Evolutionary conservation across 1,140 invertebrate genomes (phyloP), one percentile per base, ranked within the genome.

Genomic region (Drosophila willistoni): DNA sequence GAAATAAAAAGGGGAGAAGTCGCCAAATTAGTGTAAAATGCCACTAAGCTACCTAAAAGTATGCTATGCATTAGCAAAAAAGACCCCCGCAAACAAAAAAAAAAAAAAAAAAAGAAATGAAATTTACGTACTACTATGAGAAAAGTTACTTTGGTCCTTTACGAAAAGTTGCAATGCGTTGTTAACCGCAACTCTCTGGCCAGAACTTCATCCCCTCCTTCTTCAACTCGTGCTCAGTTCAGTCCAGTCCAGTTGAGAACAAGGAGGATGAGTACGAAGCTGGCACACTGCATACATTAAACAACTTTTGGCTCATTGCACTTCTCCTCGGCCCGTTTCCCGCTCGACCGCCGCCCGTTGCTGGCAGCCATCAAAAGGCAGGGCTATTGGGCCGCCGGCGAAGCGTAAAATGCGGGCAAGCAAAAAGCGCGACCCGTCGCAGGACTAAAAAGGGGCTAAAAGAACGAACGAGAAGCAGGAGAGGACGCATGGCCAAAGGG

Each of bases 271-370:
- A 44, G 51, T 41, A 54, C 57, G 47, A 42, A 56, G 68, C 19
- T 39, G 78, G 61, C 64, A 36, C 85, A 83, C 72, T 89, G 87
- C 83, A 90, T 90, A 90, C 87, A 90, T 90, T 90, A 90, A 90
- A 83, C 87, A 90, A 90, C 87, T 90, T 90, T 90, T 87, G 87
- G 87, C 87, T 90, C 80, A 90, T 90, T 90, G 87, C 87, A 84
- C 81, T 90, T 73, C 65, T 77, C 64, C 54, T 34, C 33, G 12
- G 41, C 44, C 33, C 47, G 29, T 25, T 25, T 4, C 25, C 5
- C 25, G 29, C 29, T 7, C 42, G 9, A 55, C 14, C 10, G 63
- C 29, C 61, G 57, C 22, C 12, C 51, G 44, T 12, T 44, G 29
- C 29, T 29, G 41, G 65, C 34, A 44, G 64, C 77, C 77, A 68